Conservation (phyloP, 2,888 invertebrate genomes). For the Microctonus brassicae region DNA sequence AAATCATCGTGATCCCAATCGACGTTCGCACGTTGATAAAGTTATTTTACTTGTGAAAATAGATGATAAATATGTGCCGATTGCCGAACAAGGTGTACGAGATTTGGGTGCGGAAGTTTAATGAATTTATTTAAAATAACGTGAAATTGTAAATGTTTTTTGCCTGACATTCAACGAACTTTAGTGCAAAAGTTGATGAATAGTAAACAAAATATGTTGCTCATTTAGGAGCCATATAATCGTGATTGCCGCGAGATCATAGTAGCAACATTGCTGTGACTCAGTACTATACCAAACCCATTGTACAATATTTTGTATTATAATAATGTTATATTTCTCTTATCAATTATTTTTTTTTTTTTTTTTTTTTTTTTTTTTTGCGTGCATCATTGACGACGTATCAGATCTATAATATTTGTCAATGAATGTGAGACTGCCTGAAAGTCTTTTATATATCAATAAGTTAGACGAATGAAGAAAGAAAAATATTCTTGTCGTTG, state of each 20-base stretch:
- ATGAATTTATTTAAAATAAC: constrained; percentile 19
- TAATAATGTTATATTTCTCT: constrained; percentile 36
- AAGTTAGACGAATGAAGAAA: background rate
- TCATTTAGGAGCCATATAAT: background rate
- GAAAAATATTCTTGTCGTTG: constrained; percentile 22
- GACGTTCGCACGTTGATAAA: constrained; percentile 92
- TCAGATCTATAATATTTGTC: constrained; percentile 16
- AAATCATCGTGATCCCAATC: constrained; percentile 88
- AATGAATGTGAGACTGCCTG: constrained; percentile 9
- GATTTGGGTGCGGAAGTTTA: constrained; percentile 80
- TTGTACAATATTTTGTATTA: constrained; percentile 58
- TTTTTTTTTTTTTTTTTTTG: background rate
- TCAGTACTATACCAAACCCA: constrained; percentile 46
- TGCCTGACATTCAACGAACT: background rate
- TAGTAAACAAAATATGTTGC: background rate
- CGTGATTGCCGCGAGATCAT: constrained; percentile 12
- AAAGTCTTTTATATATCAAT: constrained; percentile 29
- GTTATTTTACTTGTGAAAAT: constrained; percentile 93
- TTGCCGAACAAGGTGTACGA: constrained; percentile 90
- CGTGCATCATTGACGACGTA: background rate
- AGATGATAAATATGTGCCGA: constrained; percentile 92
- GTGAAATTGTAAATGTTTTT: background rate
- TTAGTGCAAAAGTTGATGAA: constrained; percentile 2
- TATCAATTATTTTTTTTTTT: background rate
- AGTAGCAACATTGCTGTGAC: constrained; percentile 14